Percentiles rank a stretch among this genome's conserved stretches.
Conservation (phyloP, 2,113 vertebrate genomes). For the Nothobranchius kuhntae region DNA sequence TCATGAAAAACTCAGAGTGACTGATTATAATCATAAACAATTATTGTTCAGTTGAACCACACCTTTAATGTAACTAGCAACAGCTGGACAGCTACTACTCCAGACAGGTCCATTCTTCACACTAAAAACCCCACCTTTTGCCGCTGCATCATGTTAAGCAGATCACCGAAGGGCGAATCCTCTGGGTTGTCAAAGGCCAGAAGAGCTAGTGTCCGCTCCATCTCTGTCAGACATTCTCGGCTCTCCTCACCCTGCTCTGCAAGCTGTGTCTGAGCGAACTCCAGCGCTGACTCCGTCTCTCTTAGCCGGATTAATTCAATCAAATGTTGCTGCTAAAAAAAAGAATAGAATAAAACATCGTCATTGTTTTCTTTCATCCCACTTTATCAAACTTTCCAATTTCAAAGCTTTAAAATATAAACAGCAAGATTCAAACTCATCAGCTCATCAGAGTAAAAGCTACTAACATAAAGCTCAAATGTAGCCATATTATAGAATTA, state of each 20-base stretch:
- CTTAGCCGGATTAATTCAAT: conserved; percentile 97
- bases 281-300: conserved; percentile 95
- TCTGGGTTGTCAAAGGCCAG: conserved; percentile 97
- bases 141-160: conserved; percentile 98
- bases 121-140: conserved; percentile 81
- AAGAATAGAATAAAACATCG: background rate
- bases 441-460: no score
- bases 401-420: no score
- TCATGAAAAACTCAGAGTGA: no score
- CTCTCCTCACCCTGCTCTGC: conserved; percentile 98
- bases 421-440: no score
- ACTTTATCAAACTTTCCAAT: no score
- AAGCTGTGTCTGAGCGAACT: conserved; percentile 97
- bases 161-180: conserved; percentile 96
- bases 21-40: no score
- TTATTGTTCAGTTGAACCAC: no score
- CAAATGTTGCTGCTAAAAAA: conserved; percentile 92
- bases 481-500: no score
- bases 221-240: conserved; percentile 95
- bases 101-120: background rate
- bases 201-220: conserved; percentile 95
- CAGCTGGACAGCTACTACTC: no score
- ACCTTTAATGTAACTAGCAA: no score
- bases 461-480: no score
- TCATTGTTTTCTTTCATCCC: no score